These are phyloP conservation scores for Apis laboriosa DNA, from an alignment of 1,140 invertebrate species.

Conservation along the genomic window DNA sequence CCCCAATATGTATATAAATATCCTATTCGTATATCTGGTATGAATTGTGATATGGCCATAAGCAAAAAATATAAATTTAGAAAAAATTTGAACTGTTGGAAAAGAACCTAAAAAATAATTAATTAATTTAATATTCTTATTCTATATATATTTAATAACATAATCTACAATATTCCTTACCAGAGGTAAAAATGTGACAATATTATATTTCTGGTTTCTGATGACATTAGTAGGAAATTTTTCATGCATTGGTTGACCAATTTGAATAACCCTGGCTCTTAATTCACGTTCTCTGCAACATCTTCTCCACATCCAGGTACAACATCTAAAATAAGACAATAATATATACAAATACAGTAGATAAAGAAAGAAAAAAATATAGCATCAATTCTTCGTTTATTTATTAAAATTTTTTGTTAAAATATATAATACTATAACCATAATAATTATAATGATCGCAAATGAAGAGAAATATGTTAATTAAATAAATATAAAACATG, in stretches of 20 bases:
- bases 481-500: too few relatives aligned
- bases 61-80: conserved; percentile 98
- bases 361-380: neutral
- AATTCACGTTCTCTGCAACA: conserved; percentile 86
- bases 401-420: neutral
- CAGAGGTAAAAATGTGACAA: conserved; percentile 98
- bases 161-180: conserved; percentile 82
- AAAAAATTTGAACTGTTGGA: conserved; percentile 99
- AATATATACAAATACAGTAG: neutral
- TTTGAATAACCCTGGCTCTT: conserved; percentile 84
- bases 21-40: conserved; percentile 97
- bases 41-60: conserved; percentile 99
- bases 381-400: neutral
- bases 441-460: neutral
- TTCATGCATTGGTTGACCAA: conserved; percentile 85
- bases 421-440: too few relatives aligned
- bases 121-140: conserved; percentile 2
- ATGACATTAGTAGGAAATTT: conserved; percentile 98
- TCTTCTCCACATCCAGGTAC: conserved; percentile 85
- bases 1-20: conserved; percentile 99
- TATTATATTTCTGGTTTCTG: conserved; percentile 99
- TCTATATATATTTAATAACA: conserved; percentile 35
- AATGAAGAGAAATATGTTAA: neutral
- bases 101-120: conserved; percentile 87
- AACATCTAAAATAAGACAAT: conserved; percentile 71